Evolutionary conservation across 2,888 invertebrate genomes (phyloP), one percentile per base, ranked within the genome.

Genomic region (Halocaridina rubra): DNA sequence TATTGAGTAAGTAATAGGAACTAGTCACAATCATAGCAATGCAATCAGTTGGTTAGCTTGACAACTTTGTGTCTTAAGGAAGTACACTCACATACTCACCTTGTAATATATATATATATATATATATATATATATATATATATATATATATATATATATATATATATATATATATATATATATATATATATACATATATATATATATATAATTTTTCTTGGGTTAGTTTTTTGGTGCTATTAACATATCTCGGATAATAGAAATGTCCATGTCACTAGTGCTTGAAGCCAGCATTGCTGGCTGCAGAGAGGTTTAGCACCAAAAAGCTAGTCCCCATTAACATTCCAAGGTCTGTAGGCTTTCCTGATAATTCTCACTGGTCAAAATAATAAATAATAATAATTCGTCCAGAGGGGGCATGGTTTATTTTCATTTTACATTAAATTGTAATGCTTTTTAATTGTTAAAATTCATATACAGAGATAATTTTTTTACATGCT

Each of bases 41-140:
- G 76, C 59, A 76, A 76, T 76, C 39, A 76, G 76, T 76, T 27
- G 59, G 76, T 57, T 57, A 57, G 76, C 57, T 76, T 76, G 27
- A 76, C 76, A 76, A 76, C 76, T 76, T 57, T 76, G 76, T 76
- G 76, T 76, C 76, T 76, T 76, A 76, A 22, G 30, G 27, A 76
- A 76, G 76, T 76, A 76, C 76, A 76, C 76, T 53, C 29, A 76
- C 59, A 76, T 59, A 76, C 76, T 53, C n/a, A 76, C 30, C 76
- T 76, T 76, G 76, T 76, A 76, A 76, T 76, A 76, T 76, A 76
- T 22, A 53, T 24, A 29, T 53, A 29, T 75, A 29, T 75, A 10
- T 53, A 7, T 0, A 1, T 53, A n/a, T 75, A 24, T 57, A n/a
- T 24, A 16, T 57, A 29, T 27, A 24, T 27, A 13, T 57, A 10